Evolutionary conservation across 2,797 vertebrate species (phyloP).

Genomic region (Capromys pilorides): DNA sequence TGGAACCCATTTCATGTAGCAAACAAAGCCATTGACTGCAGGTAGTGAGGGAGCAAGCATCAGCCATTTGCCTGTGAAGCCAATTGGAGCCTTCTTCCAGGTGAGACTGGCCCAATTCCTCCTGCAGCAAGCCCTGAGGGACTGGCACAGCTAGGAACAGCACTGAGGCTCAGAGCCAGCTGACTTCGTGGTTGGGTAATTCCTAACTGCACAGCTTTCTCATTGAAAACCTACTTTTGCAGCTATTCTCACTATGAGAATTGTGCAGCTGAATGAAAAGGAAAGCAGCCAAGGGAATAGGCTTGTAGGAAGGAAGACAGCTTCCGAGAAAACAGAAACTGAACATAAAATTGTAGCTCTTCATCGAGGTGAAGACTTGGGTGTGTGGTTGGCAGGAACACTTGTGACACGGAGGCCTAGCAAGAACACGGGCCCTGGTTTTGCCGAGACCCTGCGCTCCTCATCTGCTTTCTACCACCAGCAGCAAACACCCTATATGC

Average conservation of each 20-base stretch:
- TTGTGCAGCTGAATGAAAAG: not conserved
- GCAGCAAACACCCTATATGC: not conserved
- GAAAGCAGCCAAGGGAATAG: not conserved
- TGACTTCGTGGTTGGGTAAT: not conserved
- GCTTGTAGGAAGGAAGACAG: not conserved
- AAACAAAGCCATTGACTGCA: not conserved
- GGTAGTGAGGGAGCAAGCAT: not conserved
- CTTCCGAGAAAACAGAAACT: not conserved
- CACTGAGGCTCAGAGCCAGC: conserved; percentile 27
- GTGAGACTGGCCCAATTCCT: not conserved
- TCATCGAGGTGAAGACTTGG: not conserved
- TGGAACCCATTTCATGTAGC: not conserved
- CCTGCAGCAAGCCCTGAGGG: conserved; percentile 17
- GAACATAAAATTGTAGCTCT: not conserved
- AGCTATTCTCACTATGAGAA: conserved; percentile 49
- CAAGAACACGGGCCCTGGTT: not conserved
- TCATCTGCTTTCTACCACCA: not conserved
- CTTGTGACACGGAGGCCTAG: not conserved
- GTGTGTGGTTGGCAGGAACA: not conserved
- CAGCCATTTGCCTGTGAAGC: not conserved
- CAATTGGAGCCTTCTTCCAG: fast-evolving
- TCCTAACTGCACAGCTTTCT: not conserved
- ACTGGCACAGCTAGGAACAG: not conserved
- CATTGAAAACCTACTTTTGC: conserved; percentile 13
- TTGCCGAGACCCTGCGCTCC: not conserved